phyloP scores from a whole-genome alignment of 2,888 invertebrate genomes.

The Mesochorus sp. region DNA sequence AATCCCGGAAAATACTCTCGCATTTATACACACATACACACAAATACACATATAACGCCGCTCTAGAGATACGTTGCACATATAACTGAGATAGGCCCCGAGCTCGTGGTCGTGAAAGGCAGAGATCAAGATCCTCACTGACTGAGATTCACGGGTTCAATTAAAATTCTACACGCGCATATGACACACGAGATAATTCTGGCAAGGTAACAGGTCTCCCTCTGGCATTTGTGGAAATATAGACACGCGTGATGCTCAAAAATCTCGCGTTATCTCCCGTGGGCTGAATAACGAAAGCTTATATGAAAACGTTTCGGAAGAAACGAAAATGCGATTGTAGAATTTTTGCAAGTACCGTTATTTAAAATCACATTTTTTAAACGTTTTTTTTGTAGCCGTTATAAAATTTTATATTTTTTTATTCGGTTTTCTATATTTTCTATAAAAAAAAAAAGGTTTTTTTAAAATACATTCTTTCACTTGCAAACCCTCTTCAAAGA shows the following conservation, averaged over 20 bases:
- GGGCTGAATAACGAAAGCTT: constrained; percentile 46
- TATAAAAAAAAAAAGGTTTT: too few species aligned
- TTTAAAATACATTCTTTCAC: too few species aligned
- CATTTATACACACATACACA: neutral
- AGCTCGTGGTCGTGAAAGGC: constrained; percentile 8
- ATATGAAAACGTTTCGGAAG: neutral
- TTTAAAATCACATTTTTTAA: constrained; percentile 14
- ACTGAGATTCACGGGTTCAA: constrained; percentile 63
- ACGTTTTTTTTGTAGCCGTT: constrained; percentile 1
- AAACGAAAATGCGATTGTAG: neutral
- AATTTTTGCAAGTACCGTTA: too few species aligned
- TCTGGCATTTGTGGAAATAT: constrained; percentile 58
- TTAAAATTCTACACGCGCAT: constrained; percentile 66
- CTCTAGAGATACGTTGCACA: neutral
- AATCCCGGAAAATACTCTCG: constrained; percentile 1
- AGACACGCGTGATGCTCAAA: constrained; percentile 25
- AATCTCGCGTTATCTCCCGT: constrained; percentile 55
- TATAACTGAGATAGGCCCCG: constrained; percentile 5
- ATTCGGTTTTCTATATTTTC: too few species aligned
- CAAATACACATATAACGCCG: neutral
- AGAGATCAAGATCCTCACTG: constrained; percentile 39
- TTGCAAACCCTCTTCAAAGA: too few species aligned
- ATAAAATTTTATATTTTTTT: too few species aligned
- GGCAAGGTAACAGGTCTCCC: constrained; percentile 65
- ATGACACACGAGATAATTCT: constrained; percentile 64